Evolutionary conservation across 2,113 vertebrate genomes (phyloP).

Genomic region (Halichoerus grypus): DNA sequence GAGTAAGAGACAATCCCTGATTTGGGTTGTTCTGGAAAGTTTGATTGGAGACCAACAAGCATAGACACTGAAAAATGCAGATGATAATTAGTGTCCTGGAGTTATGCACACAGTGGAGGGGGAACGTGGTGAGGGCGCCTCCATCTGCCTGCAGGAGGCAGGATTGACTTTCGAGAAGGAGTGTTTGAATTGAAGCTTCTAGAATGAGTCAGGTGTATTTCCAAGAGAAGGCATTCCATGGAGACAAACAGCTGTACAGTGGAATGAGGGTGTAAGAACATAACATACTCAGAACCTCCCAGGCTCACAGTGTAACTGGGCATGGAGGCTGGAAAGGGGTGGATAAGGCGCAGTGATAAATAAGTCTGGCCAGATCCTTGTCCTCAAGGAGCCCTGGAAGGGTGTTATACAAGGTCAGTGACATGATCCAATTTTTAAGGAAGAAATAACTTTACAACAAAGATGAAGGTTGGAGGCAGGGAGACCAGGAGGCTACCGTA

Average conservation of each 20-base stretch:
- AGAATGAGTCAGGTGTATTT: neutral
- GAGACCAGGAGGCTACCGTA: neutral
- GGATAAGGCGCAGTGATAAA: too few relatives aligned
- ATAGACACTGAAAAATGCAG: neutral
- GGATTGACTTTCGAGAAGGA: neutral
- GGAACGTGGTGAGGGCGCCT: neutral
- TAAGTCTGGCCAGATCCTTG: too few relatives aligned
- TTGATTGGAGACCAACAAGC: neutral
- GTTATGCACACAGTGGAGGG: neutral
- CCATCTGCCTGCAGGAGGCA: neutral
- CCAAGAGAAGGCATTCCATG: neutral
- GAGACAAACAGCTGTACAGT: neutral
- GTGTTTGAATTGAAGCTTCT: neutral
- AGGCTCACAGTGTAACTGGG: neutral
- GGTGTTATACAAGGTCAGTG: neutral
- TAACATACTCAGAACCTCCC: fast-evolving
- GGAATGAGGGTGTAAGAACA: neutral
- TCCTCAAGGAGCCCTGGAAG: neutral
- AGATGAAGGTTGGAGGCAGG: neutral
- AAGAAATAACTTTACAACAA: neutral
- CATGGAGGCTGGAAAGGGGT: neutral
- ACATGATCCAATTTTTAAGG: neutral
- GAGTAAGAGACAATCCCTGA: neutral
- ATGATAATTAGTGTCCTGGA: neutral
- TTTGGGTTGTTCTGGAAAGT: neutral